Evolutionary conservation across 64 coral and sea anemone species (phyloP).

Genomic region (Montipora cactus): DNA sequence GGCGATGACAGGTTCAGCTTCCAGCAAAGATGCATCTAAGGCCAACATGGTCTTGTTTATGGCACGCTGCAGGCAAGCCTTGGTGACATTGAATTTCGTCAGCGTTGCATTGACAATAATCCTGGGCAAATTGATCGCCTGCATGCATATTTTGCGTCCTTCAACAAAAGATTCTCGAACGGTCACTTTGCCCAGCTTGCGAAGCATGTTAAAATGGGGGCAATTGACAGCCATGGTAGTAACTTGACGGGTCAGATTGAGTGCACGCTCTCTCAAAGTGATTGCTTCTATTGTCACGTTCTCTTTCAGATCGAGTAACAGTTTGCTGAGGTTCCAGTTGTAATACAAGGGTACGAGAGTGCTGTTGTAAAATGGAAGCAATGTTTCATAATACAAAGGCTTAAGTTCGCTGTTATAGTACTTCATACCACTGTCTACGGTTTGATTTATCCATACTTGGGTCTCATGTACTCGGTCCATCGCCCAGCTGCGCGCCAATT

Average conservation of each 20-base stretch:
- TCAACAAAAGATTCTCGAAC: slow-evolving; percentile 72
- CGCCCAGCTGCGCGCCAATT: slow-evolving; percentile 49
- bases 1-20: slow-evolving; percentile 40
- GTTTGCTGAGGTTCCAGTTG: slow-evolving; percentile 51
- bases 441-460: slow-evolving; percentile 74
- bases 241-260: slow-evolving; percentile 39
- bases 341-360: slow-evolving; percentile 65
- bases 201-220: slow-evolving; percentile 56
- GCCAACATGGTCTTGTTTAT: slow-evolving; percentile 61
- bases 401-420: slow-evolving; percentile 38
- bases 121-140: slow-evolving; percentile 72
- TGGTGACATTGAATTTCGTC: slow-evolving; percentile 49
- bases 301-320: slow-evolving; percentile 35
- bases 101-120: slow-evolving; percentile 46
- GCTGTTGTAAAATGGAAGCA: slow-evolving; percentile 76
- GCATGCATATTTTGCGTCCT: slow-evolving; percentile 15
- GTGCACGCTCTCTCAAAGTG: slow-evolving; percentile 41
- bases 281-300: slow-evolving; percentile 29
- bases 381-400: slow-evolving; percentile 73
- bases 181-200: slow-evolving; percentile 68
- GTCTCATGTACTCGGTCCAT: slow-evolving; percentile 47
- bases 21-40: slow-evolving; percentile 35
- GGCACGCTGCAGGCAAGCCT: slow-evolving; percentile 20
- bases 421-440: slow-evolving; percentile 55
- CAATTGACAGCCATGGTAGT: slow-evolving; percentile 66